Base-by-base conservation (phyloP, 2,113 vertebrate species). In the Epinephelus cyanopodus region DNA sequence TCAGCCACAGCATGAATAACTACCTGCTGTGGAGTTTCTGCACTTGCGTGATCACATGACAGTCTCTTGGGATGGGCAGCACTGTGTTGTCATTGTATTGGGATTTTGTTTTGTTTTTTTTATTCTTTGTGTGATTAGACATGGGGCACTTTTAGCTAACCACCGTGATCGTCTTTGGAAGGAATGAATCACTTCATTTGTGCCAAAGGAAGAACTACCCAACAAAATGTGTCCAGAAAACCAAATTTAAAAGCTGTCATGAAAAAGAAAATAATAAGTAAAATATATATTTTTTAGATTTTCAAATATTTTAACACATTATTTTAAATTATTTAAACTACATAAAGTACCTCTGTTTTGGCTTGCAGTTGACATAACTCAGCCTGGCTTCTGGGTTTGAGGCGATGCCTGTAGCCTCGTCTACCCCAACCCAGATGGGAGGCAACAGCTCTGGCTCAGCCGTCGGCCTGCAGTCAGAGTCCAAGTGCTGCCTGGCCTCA, bases 351-450 rank as follows among this genome's bases (percentile, higher is more conserved):
- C 48, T 48, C 14, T 56, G 60, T 68, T 39, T 79, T 69, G 81
- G 42, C 68, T 23, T 6, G 23, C 53, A 60, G 21, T 62, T 71
- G 72, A 73, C 25, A 18, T 5, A 29, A n/a, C 19, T 86, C 23
- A 58, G 58, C 50, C 76, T 52, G 70, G 56, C 47, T 56, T 78
- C 17, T 42, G 58, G 63, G 47, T 64, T 70, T 65, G 63, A 79
- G 70, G 52, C 37, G 50, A 71, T 42, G 60, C 80, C 76, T 71
- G 70, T 54, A 86, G 79, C 14, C 84, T 82, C 7, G 83, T 89
- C 87, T 87, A 74, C 85, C 65, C 19, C 37, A 29, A 74, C 82
- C 84, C 92, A 93, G 91, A 91, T 90, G 92, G 90, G 85, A 93
- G 83, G 73, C 79, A 90, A 83, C 85, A 87, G 87, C 79, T 87